Percentiles rank a stretch among this genome's conserved stretches.
Conservation (phyloP, 2,113 vertebrate species). For the Calypte anna region DNA sequence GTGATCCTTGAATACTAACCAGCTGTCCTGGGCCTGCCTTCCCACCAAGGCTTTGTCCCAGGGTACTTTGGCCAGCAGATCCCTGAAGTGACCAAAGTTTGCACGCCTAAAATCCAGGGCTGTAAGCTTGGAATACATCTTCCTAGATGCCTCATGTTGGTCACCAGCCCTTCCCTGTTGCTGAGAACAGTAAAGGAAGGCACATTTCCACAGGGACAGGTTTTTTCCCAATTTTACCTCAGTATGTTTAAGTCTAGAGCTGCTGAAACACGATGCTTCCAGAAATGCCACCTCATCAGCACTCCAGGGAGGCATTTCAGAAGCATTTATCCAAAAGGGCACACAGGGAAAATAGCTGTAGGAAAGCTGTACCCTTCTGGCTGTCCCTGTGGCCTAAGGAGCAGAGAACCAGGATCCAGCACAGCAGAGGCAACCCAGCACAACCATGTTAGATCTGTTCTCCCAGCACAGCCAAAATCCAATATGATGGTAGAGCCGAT, state of each 20-base stretch:
- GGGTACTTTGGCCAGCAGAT: too few relatives aligned
- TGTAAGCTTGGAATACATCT: too few relatives aligned
- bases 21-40: too few relatives aligned
- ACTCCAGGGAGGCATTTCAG: neutral
- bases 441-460: neutral
- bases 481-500: neutral
- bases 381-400: accelerated
- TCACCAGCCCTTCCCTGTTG: too few relatives aligned
- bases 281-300: neutral
- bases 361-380: accelerated
- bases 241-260: neutral
- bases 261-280: neutral
- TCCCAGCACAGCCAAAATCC: neutral
- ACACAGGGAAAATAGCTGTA: neutral
- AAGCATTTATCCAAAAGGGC: neutral
- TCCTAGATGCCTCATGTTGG: too few relatives aligned
- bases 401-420: neutral
- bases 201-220: neutral
- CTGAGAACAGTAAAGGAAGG: neutral
- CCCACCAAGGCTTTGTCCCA: too few relatives aligned
- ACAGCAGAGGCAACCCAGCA: accelerated
- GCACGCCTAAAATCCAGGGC: too few relatives aligned
- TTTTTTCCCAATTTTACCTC: neutral
- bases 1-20: too few relatives aligned
- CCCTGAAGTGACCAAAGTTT: too few relatives aligned